Evolutionary conservation across 35 echinoderm and acorn worm species (phyloP), one percentile per base, ranked within the genome.

Genomic region (Ophiothrix spiculata): DNA sequence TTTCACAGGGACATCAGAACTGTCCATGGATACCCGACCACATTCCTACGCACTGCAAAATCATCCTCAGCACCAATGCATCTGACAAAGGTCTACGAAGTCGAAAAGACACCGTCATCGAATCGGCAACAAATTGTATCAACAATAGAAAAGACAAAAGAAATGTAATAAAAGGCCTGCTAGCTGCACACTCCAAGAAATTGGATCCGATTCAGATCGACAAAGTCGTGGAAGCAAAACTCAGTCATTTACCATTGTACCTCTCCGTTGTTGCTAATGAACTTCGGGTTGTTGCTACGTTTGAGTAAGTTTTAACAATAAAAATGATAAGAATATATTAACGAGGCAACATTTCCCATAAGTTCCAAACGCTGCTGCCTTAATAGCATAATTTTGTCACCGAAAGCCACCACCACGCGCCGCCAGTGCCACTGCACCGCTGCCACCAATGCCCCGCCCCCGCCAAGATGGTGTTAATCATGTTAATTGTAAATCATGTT

Each of bases 181-280:
- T 97, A 8, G 95, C 95, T 1, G 36, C 88, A 40, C 88, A 97
- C 56, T 99, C 86, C 49, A 99, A 94, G 56, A 80, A 63, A 56
- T 63, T 99, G 37, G 87, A 94, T 56, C 74, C 56, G 39, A 37
- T 45, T 2, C 96, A 99, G 34, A 36, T 94, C 6, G 32, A 94
- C 4, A 83, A 54, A 38, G 84, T 94, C 38, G 84, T 99, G 33
- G 82, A 80, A n/a, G 90, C 81, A n/a, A 91, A 91, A 75, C 56
- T 99, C 42, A 99, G 96, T 34, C 74, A 84, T 39, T 73, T 79
- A 49, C 96, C 96, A 13, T 81, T 99, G 64, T 99, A 94, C 56
- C 83, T 99, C 11, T 91, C 96, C 3, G 83, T 99, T 15, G 60
- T 99, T 33, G 91, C 92, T 80, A 99, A 92, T 69, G 96, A 99